phyloP scores from a whole-genome alignment of 2,797 vertebrate species.

The Rhynchotus rufescens region DNA sequence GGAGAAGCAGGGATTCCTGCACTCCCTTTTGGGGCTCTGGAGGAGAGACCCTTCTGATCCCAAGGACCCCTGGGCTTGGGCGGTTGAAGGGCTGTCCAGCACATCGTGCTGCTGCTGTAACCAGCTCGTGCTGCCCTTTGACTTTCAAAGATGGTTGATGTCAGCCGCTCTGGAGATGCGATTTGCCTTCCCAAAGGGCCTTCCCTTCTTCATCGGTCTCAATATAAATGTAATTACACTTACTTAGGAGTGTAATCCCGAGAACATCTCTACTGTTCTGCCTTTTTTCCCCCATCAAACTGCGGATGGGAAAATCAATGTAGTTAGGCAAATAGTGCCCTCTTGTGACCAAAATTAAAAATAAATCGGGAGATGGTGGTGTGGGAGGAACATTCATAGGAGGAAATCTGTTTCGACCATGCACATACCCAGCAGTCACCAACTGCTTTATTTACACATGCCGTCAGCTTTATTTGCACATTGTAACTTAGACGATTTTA shows the following conservation, averaged over 20 bases:
- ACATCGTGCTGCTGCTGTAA: background rate
- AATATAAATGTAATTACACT: background rate
- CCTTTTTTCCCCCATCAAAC: no score
- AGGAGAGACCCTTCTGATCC: background rate
- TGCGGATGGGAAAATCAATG: background rate
- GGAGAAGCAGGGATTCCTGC: background rate
- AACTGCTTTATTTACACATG: background rate
- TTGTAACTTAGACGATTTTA: background rate
- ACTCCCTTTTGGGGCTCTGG: no score
- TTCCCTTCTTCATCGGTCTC: background rate
- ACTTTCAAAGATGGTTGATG: background rate
- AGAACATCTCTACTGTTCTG: background rate
- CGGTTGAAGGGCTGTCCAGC: no score
- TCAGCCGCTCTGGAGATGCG: background rate
- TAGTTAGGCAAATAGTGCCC: background rate
- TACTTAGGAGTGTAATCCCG: background rate
- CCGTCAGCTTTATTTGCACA: accelerated
- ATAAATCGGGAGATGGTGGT: background rate
- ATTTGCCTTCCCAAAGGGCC: background rate
- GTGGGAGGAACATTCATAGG: background rate
- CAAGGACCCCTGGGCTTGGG: no score
- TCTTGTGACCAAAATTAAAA: background rate
- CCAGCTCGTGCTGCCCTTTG: background rate
- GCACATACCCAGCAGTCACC: background rate
- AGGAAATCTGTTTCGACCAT: background rate